Conservation (phyloP, 2,888 invertebrate genomes). For the Mellilla xanthometata region DNA sequence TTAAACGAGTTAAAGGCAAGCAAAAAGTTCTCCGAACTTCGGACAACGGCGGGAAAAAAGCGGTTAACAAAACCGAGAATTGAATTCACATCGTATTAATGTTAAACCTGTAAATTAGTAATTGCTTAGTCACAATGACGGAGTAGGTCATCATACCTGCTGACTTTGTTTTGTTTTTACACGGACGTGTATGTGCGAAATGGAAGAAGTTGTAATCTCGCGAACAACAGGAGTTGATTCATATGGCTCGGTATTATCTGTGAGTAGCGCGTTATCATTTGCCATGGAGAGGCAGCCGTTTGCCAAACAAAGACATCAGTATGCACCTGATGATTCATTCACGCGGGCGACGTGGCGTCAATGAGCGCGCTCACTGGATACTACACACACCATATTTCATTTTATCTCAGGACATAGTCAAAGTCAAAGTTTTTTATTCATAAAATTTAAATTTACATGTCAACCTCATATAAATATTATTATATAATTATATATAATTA, state of each 20-base stretch:
- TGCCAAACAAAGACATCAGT: slow-evolving; percentile 21
- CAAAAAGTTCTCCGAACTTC: slow-evolving; percentile 12
- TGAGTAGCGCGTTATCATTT: slow-evolving; percentile 17
- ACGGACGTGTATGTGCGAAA: background rate
- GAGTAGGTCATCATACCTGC: background rate
- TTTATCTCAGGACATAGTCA: slow-evolving; percentile 2
- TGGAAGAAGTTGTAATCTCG: slow-evolving; percentile 6
- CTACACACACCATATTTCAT: slow-evolving; percentile 5
- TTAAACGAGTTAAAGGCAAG: background rate
- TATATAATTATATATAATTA: too few relatives aligned
- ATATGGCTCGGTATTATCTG: slow-evolving; percentile 8
- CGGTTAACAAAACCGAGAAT: background rate
- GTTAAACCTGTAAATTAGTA: background rate
- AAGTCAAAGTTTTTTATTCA: too few relatives aligned
- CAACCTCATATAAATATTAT: too few relatives aligned
- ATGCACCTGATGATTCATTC: slow-evolving; percentile 23
- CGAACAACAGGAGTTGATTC: slow-evolving; percentile 9
- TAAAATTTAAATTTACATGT: too few relatives aligned
- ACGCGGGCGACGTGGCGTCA: slow-evolving; percentile 17
- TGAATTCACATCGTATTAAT: background rate
- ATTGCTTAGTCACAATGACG: background rate
- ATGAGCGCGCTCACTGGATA: slow-evolving; percentile 18
- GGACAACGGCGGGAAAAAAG: slow-evolving; percentile 5
- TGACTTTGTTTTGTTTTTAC: background rate
- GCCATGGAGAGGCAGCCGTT: slow-evolving; percentile 13